Base-by-base conservation (phyloP, 2,888 invertebrate species). In the Holacanthella duospinosa region DNA sequence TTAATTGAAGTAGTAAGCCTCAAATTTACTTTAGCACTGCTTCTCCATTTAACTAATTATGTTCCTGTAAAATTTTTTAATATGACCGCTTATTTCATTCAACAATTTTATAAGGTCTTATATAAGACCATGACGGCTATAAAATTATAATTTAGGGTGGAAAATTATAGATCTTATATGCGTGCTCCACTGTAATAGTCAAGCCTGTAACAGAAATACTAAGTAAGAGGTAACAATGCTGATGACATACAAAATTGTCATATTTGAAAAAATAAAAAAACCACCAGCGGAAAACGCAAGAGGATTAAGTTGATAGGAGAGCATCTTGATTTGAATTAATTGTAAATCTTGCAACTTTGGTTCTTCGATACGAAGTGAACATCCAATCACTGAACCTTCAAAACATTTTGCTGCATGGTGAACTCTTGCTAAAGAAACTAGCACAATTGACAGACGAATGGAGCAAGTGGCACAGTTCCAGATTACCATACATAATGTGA, bases 181-280 rank as follows among this genome's bases (percentile, higher is more conserved):
- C n/a, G n/a, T n/a, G n/a, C n/a, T n/a, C n/a, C n/a, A n/a, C n/a
- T n/a, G n/a, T n/a, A n/a, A n/a, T n/a, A n/a, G 26, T 26, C 26
- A 53, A 6, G 68, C 70, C 29, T 70, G 70, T 12, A 70, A 48
- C 27, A 70, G 63, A 60, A 70, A 68, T 16, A 70, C 66, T 21
- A 68, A 61, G 43, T 70, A 70, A 27, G 68, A 68, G 43, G 66
- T 68, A 56, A 70, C 66, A 16, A 66, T 67, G 57, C 70, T 68
- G 53, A 67, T 59, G 24, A 67, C 70, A 26, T 67, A 66, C 21
- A 70, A 36, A 44, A 70, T 59, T 2, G 71, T 70, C n/a, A 64
- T 58, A 28, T 64, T 57, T 2, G 68, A 68, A 48, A 71, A 69
- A 19, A 67, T 63, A 36, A 71, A 71, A 44, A 68, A 69, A 2